Conservation (phyloP, 2,888 invertebrate species). For the Cheilosia soror region DNA sequence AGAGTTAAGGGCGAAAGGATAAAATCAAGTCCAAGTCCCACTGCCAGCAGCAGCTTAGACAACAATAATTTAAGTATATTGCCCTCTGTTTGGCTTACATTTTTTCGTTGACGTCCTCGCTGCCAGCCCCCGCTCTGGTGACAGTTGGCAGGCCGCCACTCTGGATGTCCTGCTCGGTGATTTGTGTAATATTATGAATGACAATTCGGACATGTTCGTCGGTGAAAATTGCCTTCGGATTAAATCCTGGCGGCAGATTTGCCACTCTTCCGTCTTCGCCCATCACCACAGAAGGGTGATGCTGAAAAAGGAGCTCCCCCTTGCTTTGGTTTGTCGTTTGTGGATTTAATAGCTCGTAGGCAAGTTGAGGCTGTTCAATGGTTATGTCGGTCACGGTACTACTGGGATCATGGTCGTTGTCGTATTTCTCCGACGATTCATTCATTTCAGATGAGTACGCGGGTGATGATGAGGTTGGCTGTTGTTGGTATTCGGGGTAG, state of each 20-base stretch:
- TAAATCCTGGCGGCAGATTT: constrained; percentile 52
- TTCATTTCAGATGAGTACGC: constrained; percentile 77
- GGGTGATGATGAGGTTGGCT: constrained; percentile 3
- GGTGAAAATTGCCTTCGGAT: constrained; percentile 77
- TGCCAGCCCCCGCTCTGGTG: constrained; percentile 75
- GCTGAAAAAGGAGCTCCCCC: constrained; percentile 38
- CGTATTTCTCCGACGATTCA: constrained; percentile 78
- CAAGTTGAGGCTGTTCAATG: constrained; percentile 57
- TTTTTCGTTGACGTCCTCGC: constrained; percentile 80
- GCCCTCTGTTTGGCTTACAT: constrained; percentile 77
- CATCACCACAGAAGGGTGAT: constrained; percentile 7
- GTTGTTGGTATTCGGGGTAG: constrained; percentile 26
- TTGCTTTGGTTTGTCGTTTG: constrained; percentile 53
- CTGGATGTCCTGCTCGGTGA: constrained; percentile 83
- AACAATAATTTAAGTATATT: too few species aligned
- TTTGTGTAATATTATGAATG: constrained; percentile 88
- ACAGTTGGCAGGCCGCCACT: constrained; percentile 76
- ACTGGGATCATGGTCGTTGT: constrained; percentile 26
- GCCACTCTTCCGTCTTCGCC: not conserved
- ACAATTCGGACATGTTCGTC: constrained; percentile 87
- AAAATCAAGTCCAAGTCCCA: not conserved
- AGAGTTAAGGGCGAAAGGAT: constrained; percentile 19
- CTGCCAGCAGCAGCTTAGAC: too few species aligned
- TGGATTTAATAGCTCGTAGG: constrained; percentile 64
- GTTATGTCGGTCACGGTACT: constrained; percentile 28